These are phyloP conservation scores for Intellagama lesueurii DNA, from an alignment of 2,797 vertebrate species.

Conservation along the genomic window DNA sequence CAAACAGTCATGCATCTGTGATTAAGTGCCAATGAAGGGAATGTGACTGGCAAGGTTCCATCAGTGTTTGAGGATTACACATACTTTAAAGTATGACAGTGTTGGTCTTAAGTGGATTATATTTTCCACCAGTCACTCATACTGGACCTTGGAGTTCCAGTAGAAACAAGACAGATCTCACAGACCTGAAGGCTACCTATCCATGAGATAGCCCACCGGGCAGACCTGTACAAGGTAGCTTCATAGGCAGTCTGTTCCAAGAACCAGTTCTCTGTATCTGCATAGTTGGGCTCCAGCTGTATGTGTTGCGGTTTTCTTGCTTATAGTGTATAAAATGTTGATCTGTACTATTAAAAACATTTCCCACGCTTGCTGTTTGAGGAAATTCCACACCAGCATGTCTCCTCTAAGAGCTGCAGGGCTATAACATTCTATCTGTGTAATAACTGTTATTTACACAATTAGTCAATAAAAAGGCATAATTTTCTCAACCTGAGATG, in stretches of 20 bases:
- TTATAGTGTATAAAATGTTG: conserved; percentile 1
- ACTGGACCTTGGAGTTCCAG: neutral
- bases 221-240: neutral
- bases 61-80: too few relatives aligned
- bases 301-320: neutral
- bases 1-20: too few relatives aligned
- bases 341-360: conserved; percentile 39
- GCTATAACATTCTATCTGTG: neutral
- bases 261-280: neutral
- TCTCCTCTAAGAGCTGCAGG: neutral
- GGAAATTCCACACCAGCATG: conserved; percentile 34
- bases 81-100: too few relatives aligned
- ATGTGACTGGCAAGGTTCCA: too few relatives aligned
- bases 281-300: neutral
- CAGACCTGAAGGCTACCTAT: neutral
- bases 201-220: neutral
- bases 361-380: neutral
- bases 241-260: neutral
- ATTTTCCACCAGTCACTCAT: neutral
- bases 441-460: conserved; percentile 28
- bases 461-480: conserved; percentile 22
- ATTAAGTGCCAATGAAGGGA: too few relatives aligned
- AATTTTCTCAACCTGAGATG: conserved; percentile 9
- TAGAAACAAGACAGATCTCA: too few relatives aligned
- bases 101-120: too few relatives aligned